Percentiles rank a stretch among this genome's conserved stretches.
Evolutionary conservation across 2,113 vertebrate genomes (phyloP).

Genomic region (Arizona elegans): DNA sequence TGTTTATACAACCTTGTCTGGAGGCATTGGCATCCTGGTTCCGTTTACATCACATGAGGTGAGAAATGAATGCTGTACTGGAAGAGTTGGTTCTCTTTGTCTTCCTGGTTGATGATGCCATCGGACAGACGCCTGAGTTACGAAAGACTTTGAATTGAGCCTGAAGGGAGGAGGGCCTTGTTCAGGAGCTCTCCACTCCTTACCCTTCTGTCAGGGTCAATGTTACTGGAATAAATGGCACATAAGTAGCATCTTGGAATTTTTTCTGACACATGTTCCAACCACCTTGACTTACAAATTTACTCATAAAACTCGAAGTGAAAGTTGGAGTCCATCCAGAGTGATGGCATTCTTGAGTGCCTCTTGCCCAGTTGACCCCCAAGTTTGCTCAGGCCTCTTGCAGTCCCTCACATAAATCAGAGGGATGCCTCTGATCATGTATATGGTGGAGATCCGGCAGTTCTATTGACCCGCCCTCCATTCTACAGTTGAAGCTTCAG

Average conservation of each 20-base stretch:
- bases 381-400: neutral
- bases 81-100: rapidly evolving
- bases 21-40: conserved; percentile 94
- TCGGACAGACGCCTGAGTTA: neutral
- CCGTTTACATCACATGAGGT: conserved; percentile 98
- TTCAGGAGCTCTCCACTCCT: neutral
- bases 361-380: neutral
- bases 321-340: neutral
- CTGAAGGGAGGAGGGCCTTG: neutral
- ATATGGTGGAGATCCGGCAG: neutral
- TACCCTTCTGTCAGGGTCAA: neutral
- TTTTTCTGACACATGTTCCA: neutral
- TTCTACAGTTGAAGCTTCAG: neutral
- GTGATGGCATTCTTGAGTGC: neutral
- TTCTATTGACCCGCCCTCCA: neutral
- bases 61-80: neutral
- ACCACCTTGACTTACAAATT: neutral
- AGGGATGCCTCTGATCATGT: neutral
- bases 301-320: neutral
- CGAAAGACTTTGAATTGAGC: neutral
- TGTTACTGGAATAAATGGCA: neutral
- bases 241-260: neutral
- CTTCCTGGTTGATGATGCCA: neutral
- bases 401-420: neutral
- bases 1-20: conserved; percentile 94